Evolutionary conservation across 2,797 vertebrate species (phyloP).

Genomic region (Clarias laeviceps): DNA sequence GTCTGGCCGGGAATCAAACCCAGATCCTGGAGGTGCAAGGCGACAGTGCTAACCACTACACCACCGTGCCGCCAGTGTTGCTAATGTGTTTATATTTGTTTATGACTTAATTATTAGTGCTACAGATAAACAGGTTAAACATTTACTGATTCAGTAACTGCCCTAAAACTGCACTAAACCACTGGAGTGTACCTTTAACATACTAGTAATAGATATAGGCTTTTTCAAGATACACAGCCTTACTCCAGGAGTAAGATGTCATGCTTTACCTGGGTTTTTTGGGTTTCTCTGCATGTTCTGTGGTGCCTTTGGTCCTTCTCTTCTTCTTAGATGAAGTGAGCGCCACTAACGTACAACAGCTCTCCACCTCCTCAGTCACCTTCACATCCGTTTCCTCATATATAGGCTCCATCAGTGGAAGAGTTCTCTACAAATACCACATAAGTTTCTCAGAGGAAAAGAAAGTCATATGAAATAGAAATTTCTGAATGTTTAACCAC

Average conservation of each 20-base stretch:
- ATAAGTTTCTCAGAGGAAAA: not conserved
- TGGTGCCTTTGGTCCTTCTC: slow-evolving; percentile 79
- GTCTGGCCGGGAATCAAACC: no score
- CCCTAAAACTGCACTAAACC: not conserved
- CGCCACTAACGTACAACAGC: slow-evolving; percentile 77
- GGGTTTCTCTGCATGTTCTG: slow-evolving; percentile 80
- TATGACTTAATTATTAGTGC: not conserved
- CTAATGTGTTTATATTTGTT: not conserved
- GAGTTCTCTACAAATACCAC: not conserved
- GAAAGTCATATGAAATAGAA: not conserved
- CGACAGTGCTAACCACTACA: not conserved
- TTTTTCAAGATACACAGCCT: not conserved
- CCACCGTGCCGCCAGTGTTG: not conserved
- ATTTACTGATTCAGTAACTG: not conserved
- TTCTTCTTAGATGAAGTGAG: slow-evolving; percentile 87
- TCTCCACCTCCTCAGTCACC: slow-evolving; percentile 88
- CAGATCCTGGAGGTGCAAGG: no score
- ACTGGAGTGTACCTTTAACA: not conserved
- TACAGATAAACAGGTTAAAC: not conserved
- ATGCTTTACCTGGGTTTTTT: slow-evolving; percentile 88
- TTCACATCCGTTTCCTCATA: slow-evolving; percentile 85
- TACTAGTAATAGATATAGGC: not conserved
- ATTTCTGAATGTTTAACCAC: not conserved
- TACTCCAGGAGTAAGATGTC: not conserved
- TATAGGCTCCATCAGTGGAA: slow-evolving; percentile 72